phyloP scores from a whole-genome alignment of 1,140 invertebrate species.

The Whitmania pigra region DNA sequence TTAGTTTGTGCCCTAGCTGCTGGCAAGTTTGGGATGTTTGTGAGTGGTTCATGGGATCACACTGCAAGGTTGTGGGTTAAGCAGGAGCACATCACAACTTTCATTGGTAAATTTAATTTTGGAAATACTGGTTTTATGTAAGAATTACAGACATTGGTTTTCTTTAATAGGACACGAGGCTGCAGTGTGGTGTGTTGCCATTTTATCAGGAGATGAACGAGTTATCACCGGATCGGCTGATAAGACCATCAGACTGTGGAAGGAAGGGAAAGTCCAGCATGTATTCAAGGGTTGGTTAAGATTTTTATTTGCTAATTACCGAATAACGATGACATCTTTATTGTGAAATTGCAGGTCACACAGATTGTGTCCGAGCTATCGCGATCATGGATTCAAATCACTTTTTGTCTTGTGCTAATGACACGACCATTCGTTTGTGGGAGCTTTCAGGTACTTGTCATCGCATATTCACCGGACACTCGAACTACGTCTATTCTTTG shows the following conservation, averaged over 20 bases:
- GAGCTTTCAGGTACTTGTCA: slow-evolving; percentile 59
- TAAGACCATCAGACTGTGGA: slow-evolving; percentile 74
- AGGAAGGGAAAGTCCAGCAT: slow-evolving; percentile 42
- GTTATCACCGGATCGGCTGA: slow-evolving; percentile 73
- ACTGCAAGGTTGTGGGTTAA: slow-evolving; percentile 67
- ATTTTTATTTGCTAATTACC: slow-evolving; percentile 9
- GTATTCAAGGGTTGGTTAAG: slow-evolving; percentile 37
- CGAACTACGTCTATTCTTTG: slow-evolving; percentile 54
- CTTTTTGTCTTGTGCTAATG: slow-evolving; percentile 79
- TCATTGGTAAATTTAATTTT: no score
- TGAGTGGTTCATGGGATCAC: slow-evolving; percentile 80
- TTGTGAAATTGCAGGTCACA: slow-evolving; percentile 55
- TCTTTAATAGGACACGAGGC: slow-evolving; percentile 53
- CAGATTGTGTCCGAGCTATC: slow-evolving; percentile 74
- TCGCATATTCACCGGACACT: slow-evolving; percentile 63
- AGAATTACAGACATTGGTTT: background rate
- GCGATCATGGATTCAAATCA: slow-evolving; percentile 53
- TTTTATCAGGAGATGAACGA: slow-evolving; percentile 45
- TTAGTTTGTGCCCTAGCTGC: slow-evolving; percentile 54
- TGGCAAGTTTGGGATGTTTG: slow-evolving; percentile 50
- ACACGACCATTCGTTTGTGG: slow-evolving; percentile 72
- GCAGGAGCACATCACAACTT: slow-evolving; percentile 44
- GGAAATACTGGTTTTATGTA: background rate
- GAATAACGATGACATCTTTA: background rate
- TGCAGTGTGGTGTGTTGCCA: slow-evolving; percentile 75